Evolutionary conservation across 2,888 invertebrate species (phyloP).

Genomic region (Hipparchia sbordonii): DNA sequence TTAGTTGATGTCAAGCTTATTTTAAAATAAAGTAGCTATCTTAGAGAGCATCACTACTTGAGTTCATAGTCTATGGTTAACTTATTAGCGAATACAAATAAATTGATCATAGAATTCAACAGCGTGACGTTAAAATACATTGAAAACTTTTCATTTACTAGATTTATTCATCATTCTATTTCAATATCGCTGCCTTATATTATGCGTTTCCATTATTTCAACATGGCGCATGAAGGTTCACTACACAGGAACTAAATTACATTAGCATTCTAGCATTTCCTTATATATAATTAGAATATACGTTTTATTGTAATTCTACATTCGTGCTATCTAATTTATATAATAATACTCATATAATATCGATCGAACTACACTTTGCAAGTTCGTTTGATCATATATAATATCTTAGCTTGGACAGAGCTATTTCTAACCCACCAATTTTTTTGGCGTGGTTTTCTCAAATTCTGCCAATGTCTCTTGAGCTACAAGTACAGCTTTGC

Average conservation of each 20-base stretch:
- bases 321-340: background rate
- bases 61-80: background rate
- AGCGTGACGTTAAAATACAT: too few relatives aligned
- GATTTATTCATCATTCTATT: background rate
- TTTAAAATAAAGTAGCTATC: background rate
- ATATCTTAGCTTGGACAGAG: too few relatives aligned
- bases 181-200: background rate
- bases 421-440: too few relatives aligned
- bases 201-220: background rate
- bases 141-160: background rate
- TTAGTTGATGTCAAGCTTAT: background rate
- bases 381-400: too few relatives aligned
- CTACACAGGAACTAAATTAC: background rate
- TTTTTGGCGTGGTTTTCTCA: too few relatives aligned
- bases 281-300: background rate
- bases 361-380: too few relatives aligned
- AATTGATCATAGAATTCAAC: too few relatives aligned
- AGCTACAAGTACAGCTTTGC: too few relatives aligned
- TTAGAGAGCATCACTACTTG: background rate
- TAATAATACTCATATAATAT: background rate
- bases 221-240: background rate
- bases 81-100: too few relatives aligned
- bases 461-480: too few relatives aligned
- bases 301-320: background rate
- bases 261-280: constrained; percentile 4